Evolutionary conservation across 2,797 vertebrate species (phyloP), one percentile per base, ranked within the genome.

Genomic region (Heliangelus exortis): DNA sequence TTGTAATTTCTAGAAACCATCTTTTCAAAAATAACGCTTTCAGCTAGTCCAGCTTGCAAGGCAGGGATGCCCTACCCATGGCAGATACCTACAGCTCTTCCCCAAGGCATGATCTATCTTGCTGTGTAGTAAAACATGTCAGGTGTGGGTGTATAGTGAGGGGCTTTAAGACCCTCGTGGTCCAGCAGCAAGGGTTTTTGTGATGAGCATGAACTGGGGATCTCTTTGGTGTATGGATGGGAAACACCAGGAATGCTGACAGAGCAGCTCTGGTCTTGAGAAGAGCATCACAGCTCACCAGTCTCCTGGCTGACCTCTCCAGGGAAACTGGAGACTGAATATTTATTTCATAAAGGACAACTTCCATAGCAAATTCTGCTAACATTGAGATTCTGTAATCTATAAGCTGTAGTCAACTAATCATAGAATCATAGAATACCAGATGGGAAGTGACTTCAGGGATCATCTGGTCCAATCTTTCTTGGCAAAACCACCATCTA

Each of bases 231-330:
- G 16, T 69, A 33, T 23, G 18, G 19, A 29, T 2, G 1, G 57
- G 41, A 77, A 83, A 19, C 7, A 21, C 16, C 17, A 1, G 0
- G 0, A 43, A 21, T 2, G 12, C 33, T 68, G 66, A 31, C 7
- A 47, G 41, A 91, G 54, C 6, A 45, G 15, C 8, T 65, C 43
- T 34, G 50, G 29, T 21, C 36, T 26, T 58, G 31, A 34, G 29
- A 92, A 13, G 10, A 16, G 13, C 23, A 12, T 10, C 1, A 1
- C 2, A 65, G 36, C 12, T 66, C 3, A 0, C 20, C 9, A 11
- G 6, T 45, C 15, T 73, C 12, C 39, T 23, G n/a, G 6, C 21
- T 78, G 72, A 51, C 16, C 7, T 62, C 23, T 72, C 18, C 23
- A 55, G 41, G 62, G 29, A 23, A 75, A 1, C 3, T 84, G 29